Percentiles rank a stretch among this genome's conserved stretches.
Conservation (phyloP, 2,113 vertebrate species). For the Dendrocopos noguchii region DNA sequence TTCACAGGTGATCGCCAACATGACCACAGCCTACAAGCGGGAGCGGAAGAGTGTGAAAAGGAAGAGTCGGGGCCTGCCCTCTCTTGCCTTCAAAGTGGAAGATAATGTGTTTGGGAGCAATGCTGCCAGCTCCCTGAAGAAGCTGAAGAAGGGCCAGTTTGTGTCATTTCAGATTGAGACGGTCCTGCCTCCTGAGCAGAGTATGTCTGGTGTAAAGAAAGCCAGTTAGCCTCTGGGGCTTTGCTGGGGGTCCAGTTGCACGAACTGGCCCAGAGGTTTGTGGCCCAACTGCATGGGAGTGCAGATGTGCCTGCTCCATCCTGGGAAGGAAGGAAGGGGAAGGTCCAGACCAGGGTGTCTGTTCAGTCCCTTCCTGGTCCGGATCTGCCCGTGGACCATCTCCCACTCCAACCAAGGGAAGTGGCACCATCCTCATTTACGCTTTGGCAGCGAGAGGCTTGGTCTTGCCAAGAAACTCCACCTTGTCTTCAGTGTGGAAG, state of each 20-base stretch:
- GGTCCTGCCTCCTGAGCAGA: constrained; percentile 77
- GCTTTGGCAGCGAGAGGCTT: not conserved
- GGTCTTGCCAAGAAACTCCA: not conserved
- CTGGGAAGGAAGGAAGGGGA: not conserved
- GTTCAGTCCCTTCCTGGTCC: not conserved
- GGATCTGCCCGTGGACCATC: not conserved
- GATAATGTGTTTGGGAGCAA: constrained; percentile 70
- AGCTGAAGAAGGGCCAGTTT: constrained; percentile 81
- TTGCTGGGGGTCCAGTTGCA: not conserved
- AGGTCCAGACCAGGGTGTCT: not conserved
- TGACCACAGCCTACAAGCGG: constrained; percentile 82
- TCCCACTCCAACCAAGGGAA: not conserved
- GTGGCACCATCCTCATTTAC: not conserved
- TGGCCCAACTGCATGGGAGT: not conserved
- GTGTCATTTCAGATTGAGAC: constrained; percentile 85
- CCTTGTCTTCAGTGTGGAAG: not conserved
- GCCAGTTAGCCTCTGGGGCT: constrained; percentile 17
- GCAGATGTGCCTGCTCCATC: not conserved
- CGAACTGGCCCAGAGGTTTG: not conserved
- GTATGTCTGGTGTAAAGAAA: constrained; percentile 59
- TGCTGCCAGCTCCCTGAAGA: constrained; percentile 74
- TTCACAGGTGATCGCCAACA: constrained; percentile 84
- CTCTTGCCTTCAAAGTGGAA: constrained; percentile 75
- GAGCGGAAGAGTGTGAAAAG: constrained; percentile 80
- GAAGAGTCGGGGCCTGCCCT: constrained; percentile 64